Conservation (phyloP, 1,140 invertebrate genomes). For the Brachionus rotundiformis region DNA sequence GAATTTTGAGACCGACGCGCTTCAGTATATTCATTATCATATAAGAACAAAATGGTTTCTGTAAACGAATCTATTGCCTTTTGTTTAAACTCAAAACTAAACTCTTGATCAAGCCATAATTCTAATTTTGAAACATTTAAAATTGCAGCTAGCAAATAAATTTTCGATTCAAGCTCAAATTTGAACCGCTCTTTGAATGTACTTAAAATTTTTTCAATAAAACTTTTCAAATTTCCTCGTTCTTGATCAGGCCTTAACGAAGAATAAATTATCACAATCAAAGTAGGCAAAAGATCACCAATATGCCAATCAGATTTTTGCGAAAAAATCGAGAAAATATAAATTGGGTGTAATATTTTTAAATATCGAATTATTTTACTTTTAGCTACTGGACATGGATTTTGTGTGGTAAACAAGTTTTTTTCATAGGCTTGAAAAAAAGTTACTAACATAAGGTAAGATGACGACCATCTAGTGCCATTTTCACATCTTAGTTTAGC, state of each 20-base stretch:
- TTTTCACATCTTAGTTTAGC: background rate
- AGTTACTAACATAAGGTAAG: background rate
- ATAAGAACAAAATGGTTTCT: background rate
- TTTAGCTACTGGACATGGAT: background rate
- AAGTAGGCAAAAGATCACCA: background rate
- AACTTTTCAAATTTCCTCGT: background rate
- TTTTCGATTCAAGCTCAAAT: background rate
- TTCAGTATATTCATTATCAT: no score
- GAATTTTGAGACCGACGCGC: no score
- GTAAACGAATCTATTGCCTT: background rate
- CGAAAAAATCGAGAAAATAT: background rate
- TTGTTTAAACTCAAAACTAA: background rate
- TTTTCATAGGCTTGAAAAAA: background rate
- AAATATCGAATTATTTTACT: background rate
- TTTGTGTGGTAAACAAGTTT: background rate
- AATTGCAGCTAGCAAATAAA: background rate
- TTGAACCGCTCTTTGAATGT: background rate
- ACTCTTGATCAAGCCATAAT: background rate
- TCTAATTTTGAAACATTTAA: background rate
- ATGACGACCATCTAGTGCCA: background rate
- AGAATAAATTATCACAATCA: background rate
- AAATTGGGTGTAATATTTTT: background rate
- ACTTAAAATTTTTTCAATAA: background rate
- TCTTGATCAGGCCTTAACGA: background rate
- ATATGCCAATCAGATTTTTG: background rate